Evolutionary conservation across 1,140 invertebrate species (phyloP).

Genomic region (Bombus superbus): DNA sequence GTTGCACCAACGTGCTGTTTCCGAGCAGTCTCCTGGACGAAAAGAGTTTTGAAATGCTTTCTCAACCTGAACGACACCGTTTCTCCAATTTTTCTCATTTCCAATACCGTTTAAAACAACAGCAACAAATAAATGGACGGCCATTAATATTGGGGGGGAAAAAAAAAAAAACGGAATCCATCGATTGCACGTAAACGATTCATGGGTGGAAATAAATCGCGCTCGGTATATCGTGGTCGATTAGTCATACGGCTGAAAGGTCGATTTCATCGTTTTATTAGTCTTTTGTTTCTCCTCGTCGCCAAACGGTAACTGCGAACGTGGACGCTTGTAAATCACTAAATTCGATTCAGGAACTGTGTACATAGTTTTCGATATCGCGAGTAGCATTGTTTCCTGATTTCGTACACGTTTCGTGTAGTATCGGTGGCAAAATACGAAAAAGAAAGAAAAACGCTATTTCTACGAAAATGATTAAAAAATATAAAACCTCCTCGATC

Average conservation of each 20-base stretch:
- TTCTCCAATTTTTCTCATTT: neutral
- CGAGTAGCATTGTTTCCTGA: neutral
- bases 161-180: neutral
- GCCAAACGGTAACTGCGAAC: neutral
- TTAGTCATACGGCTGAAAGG: constrained; percentile 27
- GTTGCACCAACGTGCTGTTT: neutral
- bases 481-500: too few relatives aligned
- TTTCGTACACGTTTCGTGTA: neutral
- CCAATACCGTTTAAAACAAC: neutral
- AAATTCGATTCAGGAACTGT: neutral
- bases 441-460: neutral
- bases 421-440: neutral
- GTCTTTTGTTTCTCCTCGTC: constrained; percentile 25
- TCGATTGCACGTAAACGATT: constrained; percentile 7
- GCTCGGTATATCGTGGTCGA: neutral
- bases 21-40: neutral
- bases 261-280: constrained; percentile 29
- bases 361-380: neutral
- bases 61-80: neutral
- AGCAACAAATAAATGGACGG: neutral
- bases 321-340: constrained; percentile 10
- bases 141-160: too few relatives aligned
- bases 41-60: neutral
- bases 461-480: neutral
- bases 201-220: constrained; percentile 20